These are phyloP conservation scores for Protosalanx chinensis DNA, from an alignment of 2,797 vertebrate species.

Conservation along the genomic window DNA sequence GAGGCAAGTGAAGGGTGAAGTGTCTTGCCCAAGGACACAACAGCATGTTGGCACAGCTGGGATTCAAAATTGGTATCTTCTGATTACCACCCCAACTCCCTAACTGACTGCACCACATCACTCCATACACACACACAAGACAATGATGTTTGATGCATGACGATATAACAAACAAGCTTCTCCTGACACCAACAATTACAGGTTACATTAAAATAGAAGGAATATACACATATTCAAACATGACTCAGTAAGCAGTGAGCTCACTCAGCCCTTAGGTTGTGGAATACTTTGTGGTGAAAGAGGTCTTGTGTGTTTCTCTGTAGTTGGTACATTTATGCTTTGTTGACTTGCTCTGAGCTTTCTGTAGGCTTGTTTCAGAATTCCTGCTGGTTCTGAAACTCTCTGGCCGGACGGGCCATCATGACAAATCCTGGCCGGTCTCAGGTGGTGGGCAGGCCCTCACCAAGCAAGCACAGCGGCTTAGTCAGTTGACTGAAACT, in stretches of 20 bases:
- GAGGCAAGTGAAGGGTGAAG: too few relatives aligned
- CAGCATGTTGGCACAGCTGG: too few relatives aligned
- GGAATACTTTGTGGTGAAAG: constrained; percentile 30
- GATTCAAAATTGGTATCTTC: too few relatives aligned
- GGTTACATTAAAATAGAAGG: constrained; percentile 19
- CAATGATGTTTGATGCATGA: background rate
- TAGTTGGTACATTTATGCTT: background rate
- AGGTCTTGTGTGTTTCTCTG: constrained; percentile 13
- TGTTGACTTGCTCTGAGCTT: constrained; percentile 9
- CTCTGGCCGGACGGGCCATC: constrained; percentile 24
- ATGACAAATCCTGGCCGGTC: constrained; percentile 25
- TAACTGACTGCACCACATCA: too few relatives aligned
- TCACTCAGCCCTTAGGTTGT: background rate
- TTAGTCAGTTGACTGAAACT: constrained; percentile 49
- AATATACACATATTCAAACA: constrained; percentile 7
- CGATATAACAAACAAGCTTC: constrained; percentile 17
- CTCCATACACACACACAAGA: too few relatives aligned
- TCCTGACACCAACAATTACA: constrained; percentile 15
- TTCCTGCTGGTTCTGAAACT: constrained; percentile 28
- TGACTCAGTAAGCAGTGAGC: constrained; percentile 18
- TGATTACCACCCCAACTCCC: too few relatives aligned
- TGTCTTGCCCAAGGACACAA: too few relatives aligned
- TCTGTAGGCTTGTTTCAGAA: constrained; percentile 55
- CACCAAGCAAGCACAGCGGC: constrained; percentile 52
- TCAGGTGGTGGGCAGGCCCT: constrained; percentile 21